Evolutionary conservation across 2,888 invertebrate species (phyloP).

Genomic region (Drosophila maculinotata): DNA sequence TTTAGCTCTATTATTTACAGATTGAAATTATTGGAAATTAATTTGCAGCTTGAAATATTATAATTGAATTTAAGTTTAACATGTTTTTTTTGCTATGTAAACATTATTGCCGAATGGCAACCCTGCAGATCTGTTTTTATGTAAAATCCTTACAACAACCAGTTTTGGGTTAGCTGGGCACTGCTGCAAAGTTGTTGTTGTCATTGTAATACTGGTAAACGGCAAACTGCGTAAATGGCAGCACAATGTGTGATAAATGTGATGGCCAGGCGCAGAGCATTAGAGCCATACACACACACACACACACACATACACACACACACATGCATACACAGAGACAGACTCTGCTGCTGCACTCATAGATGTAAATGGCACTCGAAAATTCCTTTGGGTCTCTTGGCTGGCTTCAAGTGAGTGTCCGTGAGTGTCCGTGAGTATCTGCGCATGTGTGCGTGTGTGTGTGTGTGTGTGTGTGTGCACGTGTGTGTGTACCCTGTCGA

Average conservation of each 20-base stretch:
- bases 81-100: too few relatives aligned
- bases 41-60: too few relatives aligned
- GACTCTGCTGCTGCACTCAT: slow-evolving; percentile 51
- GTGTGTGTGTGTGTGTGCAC: slow-evolving; percentile 14
- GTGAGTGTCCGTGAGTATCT: slow-evolving; percentile 11
- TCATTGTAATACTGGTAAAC: slow-evolving; percentile 41
- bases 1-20: too few relatives aligned
- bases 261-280: slow-evolving; percentile 59
- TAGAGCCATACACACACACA: slow-evolving; percentile 27
- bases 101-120: too few relatives aligned
- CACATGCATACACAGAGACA: slow-evolving; percentile 3
- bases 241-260: slow-evolving; percentile 75
- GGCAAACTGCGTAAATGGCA: slow-evolving; percentile 60
- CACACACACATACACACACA: slow-evolving; percentile 6
- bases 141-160: too few relatives aligned
- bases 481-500: too few relatives aligned
- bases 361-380: slow-evolving; percentile 75
- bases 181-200: too few relatives aligned
- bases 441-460: slow-evolving; percentile 3
- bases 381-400: slow-evolving; percentile 70
- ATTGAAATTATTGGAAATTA: too few relatives aligned
- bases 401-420: slow-evolving; percentile 52
- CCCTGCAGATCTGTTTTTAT: too few relatives aligned
- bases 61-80: too few relatives aligned
- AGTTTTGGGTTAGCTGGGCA: too few relatives aligned